Conservation (phyloP, 2,113 vertebrate species). For the Charadrius vociferus region DNA sequence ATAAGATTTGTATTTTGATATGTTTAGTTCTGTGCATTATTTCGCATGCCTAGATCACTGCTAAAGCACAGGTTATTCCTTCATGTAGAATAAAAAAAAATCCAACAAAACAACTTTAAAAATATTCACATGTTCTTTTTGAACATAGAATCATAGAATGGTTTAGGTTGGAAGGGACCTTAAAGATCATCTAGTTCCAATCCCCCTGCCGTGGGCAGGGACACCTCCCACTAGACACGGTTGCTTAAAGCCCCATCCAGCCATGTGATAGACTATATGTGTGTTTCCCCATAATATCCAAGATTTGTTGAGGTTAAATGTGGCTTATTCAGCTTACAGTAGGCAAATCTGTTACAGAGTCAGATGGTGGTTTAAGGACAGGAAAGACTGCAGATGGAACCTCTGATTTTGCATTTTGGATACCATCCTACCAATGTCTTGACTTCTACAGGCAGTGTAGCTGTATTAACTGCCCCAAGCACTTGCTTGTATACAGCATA, state of each 20-base stretch:
- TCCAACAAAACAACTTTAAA: background rate
- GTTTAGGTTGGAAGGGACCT: too few species aligned
- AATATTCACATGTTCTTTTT: background rate
- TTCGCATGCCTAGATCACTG: background rate
- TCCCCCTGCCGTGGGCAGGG: too few species aligned
- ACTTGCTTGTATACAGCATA: background rate
- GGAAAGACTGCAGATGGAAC: background rate
- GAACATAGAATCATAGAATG: too few species aligned
- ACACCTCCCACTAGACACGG: too few species aligned
- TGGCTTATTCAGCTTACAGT: rapidly evolving
- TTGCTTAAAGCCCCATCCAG: too few species aligned
- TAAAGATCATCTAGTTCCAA: too few species aligned
- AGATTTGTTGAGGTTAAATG: background rate
- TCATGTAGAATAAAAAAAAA: background rate
- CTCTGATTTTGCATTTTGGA: background rate
- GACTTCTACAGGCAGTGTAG: background rate
- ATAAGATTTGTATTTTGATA: background rate
- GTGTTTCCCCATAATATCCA: background rate
- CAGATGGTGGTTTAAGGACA: background rate
- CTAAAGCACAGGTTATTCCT: background rate
- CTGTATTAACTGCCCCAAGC: background rate
- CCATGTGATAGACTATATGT: background rate
- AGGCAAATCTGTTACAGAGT: background rate
- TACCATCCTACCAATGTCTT: background rate
- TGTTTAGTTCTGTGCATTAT: background rate